These are phyloP conservation scores for Mactra quadrangularis DNA, from an alignment of 1,140 invertebrate species.

Conservation along the genomic window DNA sequence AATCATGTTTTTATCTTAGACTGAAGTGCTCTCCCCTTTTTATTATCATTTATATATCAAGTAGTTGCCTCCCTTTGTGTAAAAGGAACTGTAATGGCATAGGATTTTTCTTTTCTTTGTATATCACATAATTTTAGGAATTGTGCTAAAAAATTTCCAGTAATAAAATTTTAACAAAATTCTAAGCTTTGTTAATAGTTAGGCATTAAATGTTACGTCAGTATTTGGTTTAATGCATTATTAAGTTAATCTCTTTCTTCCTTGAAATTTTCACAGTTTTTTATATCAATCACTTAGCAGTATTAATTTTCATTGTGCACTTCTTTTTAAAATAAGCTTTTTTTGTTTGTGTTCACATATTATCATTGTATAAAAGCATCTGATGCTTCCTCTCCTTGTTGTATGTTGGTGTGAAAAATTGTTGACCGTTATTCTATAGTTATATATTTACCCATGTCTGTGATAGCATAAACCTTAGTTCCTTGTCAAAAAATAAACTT, in stretches of 20 bases:
- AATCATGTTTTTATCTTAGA: slow-evolving; percentile 1
- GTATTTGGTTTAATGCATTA: background rate
- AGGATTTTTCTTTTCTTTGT: background rate
- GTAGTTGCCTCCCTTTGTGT: background rate
- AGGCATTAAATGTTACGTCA: background rate
- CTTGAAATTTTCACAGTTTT: slow-evolving; percentile 36
- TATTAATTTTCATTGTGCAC: slow-evolving; percentile 59
- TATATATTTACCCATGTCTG: slow-evolving; percentile 20
- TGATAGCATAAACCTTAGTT: slow-evolving; percentile 5
- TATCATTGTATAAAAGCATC: slow-evolving; percentile 61
- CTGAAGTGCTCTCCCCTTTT: background rate
- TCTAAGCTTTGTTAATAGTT: background rate
- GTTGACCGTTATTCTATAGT: no score
- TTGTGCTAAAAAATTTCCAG: background rate
- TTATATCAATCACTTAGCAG: slow-evolving; percentile 53
- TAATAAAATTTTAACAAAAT: background rate
- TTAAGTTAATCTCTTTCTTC: background rate
- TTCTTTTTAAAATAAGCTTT: slow-evolving; percentile 43
- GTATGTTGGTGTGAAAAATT: slow-evolving; percentile 34
- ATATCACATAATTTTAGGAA: background rate
- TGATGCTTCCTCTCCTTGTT: slow-evolving; percentile 40
- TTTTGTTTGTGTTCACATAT: slow-evolving; percentile 60
- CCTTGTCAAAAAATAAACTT: background rate
- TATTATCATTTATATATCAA: background rate
- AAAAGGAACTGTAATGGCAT: background rate